phyloP scores from a whole-genome alignment of 1,140 invertebrate genomes.

The Pseudomyrmex cubaensis region DNA sequence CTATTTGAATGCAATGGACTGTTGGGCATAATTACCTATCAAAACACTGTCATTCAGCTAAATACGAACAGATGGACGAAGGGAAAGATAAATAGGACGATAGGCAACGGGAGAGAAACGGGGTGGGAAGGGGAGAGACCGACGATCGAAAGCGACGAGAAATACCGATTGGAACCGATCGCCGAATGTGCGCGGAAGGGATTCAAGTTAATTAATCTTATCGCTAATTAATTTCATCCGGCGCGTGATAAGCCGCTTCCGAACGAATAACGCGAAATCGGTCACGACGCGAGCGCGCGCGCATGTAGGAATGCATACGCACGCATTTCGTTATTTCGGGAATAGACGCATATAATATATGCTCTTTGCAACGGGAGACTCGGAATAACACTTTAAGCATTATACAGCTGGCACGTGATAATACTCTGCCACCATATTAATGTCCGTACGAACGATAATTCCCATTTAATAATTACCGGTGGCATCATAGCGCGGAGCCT shows the following conservation, averaged over 20 bases:
- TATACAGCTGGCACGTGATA: conserved; percentile 69
- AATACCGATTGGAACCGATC: conserved; percentile 62
- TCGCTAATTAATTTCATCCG: conserved; percentile 81
- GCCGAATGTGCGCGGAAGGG: conserved; percentile 45
- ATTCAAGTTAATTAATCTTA: conserved; percentile 81
- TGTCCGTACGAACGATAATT: conserved; percentile 70
- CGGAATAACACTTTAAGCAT: conserved; percentile 71
- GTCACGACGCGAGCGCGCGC: conserved; percentile 14
- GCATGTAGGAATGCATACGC: neutral
- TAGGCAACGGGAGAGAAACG: conserved; percentile 18
- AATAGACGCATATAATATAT: conserved; percentile 40
- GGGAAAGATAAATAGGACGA: conserved; percentile 60
- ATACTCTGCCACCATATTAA: conserved; percentile 72
- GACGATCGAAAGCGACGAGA: conserved; percentile 29
- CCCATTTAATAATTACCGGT: conserved; percentile 73
- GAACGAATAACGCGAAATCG: conserved; percentile 64
- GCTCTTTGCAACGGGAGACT: conserved; percentile 58
- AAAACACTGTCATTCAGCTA: conserved; percentile 54
- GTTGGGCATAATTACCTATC: conserved; percentile 50
- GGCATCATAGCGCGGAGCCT: conserved; percentile 71
- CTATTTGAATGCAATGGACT: conserved; percentile 11
- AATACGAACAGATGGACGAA: conserved; percentile 57
- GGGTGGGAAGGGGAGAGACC: neutral
- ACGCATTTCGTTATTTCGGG: conserved; percentile 29
- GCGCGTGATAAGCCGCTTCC: conserved; percentile 56